Percentiles rank a stretch among this genome's conserved stretches.
These are phyloP conservation scores for Lagria hirta DNA, from an alignment of 2,888 invertebrate genomes.

Conservation along the genomic window DNA sequence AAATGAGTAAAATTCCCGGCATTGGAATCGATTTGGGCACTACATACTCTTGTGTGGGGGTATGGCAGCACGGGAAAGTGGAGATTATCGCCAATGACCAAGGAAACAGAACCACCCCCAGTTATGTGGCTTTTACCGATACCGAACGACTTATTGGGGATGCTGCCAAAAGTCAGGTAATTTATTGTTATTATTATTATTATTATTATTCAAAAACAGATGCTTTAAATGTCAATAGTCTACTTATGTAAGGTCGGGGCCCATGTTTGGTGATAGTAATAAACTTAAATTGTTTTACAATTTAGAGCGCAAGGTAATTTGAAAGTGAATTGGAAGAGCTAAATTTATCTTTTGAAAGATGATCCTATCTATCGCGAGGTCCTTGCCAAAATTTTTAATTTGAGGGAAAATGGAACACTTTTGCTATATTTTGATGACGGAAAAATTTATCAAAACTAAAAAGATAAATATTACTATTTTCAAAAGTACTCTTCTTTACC, in stretches of 20 bases:
- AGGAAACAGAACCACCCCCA: conserved; percentile 84
- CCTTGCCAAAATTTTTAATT: no score
- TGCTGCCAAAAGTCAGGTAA: conserved; percentile 81
- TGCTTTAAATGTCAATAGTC: conserved; percentile 3
- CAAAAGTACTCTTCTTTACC: no score
- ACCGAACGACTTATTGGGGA: conserved; percentile 82
- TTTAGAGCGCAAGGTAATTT: no score
- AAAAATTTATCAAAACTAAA: no score
- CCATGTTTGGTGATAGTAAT: conserved; percentile 20
- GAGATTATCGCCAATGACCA: conserved; percentile 89
- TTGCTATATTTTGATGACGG: no score
- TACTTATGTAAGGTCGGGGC: conserved; percentile 14
- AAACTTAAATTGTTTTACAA: no score
- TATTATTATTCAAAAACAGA: neutral
- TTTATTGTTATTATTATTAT: conserved; percentile 1
- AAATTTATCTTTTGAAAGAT: no score
- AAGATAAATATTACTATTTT: no score
- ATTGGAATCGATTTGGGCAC: conserved; percentile 71
- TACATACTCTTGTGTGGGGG: conserved; percentile 82
- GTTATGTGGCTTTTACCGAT: conserved; percentile 85
- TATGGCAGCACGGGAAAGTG: conserved; percentile 79
- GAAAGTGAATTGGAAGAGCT: no score
- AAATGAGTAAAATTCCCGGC: conserved; percentile 39
- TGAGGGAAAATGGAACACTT: no score
- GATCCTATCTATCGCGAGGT: no score